Evolutionary conservation across 2,797 vertebrate genomes (phyloP), one percentile per base, ranked within the genome.

Genomic region (Scleropages formosus): DNA sequence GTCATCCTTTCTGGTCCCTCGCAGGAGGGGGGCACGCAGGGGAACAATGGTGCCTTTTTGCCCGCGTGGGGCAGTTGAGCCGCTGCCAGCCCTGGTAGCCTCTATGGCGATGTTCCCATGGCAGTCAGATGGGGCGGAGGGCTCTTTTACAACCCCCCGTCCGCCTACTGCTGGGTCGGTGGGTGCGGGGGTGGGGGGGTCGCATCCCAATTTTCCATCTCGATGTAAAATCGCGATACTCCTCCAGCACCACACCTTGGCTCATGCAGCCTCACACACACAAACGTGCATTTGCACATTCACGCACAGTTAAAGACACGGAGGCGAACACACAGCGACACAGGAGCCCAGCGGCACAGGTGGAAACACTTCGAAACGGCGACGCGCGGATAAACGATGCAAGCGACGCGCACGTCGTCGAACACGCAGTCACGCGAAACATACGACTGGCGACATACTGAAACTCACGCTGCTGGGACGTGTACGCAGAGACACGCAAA

Each of bases 1-100:
- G 75, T 65, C 75, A 77, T 22, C 60, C 22, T 72, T 64, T 63
- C 68, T 60, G 64, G 18, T 63, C 67, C 13, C 8, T 39, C 15
- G 47, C 56, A 31, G 39, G 51, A 49, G 59, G 59, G 59, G 59
- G 15, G 20, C n/a, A 18, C 8, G 18, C 59, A 20, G 59, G 59
- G 31, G 26, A 24, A 75, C 74, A 75, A 67, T 59, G 49, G 64
- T 53, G 27, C 51, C 24, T 58, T 58, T 73, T 44, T 49, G 18
- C n/a, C 39, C 15, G 44, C 39, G 18, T 18, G 22, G 60, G 44
- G 59, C 59, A 61, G 18, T 9, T n/a, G 16, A 18, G 15, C 16
- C 59, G 59, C 59, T 8, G 53, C 11, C 53, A 56, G 18, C 2
- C 11, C 53, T 56, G 18, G n/a, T 1, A 53, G 53, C 18, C 53